These are phyloP conservation scores for Arvicanthis niloticus DNA, from an alignment of 2,113 vertebrate species.

Conservation along the genomic window DNA sequence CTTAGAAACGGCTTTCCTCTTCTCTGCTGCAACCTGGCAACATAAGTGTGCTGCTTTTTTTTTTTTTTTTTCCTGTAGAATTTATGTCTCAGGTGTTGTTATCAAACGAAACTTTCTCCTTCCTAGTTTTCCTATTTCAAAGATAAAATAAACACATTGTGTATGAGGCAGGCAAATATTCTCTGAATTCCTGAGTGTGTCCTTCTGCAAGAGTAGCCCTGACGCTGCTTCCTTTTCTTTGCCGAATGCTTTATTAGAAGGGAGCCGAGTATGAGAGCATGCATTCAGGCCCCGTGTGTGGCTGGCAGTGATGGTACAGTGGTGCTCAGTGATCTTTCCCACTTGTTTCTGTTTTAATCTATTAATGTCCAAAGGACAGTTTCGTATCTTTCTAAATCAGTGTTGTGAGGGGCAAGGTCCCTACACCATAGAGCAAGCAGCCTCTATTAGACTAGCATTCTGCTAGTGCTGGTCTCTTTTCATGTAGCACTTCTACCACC, in stretches of 20 bases:
- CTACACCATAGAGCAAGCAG: constrained; percentile 66
- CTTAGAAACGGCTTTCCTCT: constrained; percentile 73
- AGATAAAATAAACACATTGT: constrained; percentile 29
- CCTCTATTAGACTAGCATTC: constrained; percentile 74
- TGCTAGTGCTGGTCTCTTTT: constrained; percentile 78
- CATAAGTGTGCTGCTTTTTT: constrained; percentile 44
- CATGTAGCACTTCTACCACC: constrained; percentile 69
- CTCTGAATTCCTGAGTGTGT: constrained; percentile 43
- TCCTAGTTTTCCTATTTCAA: constrained; percentile 30
- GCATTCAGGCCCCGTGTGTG: background rate
- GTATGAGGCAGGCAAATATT: constrained; percentile 30
- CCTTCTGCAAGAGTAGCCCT: constrained; percentile 1
- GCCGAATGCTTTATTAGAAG: background rate
- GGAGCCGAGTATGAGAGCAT: background rate
- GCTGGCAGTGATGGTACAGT: constrained; percentile 9
- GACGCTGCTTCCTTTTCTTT: constrained; percentile 29
- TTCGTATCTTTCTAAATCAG: constrained; percentile 54
- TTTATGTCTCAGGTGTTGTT: constrained; percentile 70
- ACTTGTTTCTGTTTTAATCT: constrained; percentile 64
- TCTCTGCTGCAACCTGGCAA: constrained; percentile 65
- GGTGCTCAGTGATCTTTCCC: constrained; percentile 8
- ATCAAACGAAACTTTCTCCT: constrained; percentile 54
- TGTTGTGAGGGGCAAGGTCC: constrained; percentile 58
- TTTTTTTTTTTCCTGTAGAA: constrained; percentile 45
- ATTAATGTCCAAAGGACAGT: constrained; percentile 63